Evolutionary conservation across 1,140 invertebrate genomes (phyloP), one percentile per base, ranked within the genome.

Genomic region (Dendrolimus kikuchii): DNA sequence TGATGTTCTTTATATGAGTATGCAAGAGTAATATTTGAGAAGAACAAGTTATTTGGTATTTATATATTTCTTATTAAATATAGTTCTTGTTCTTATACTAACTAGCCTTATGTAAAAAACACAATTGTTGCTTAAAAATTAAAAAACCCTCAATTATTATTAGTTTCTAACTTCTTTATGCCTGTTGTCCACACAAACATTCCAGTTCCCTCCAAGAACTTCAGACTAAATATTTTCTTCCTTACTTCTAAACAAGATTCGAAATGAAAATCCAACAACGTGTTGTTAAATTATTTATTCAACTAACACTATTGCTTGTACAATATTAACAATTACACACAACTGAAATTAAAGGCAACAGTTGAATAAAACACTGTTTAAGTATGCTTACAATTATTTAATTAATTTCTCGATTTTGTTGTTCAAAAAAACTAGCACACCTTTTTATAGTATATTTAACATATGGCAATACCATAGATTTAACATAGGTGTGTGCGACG

Each of bases 321-420:
- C 44, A 43, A 46, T 47, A 48, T 45, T 38, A 54, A 49, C 49
- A 52, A 45, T n/a, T 54, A 53, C 51, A 46, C 39, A 56, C 43
- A 36, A 66, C 53, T 59, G 49, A 68, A 59, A 4, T 10, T 40
- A 59, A 46, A 68, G 63, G 66, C 68, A 76, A 74, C 62, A 59
- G 41, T 56, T 41, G 55, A 81, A 84, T 81, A 66, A 80, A 82
- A 81, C 74, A 76, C 75, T 68, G 67, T 56, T 39, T 66, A 53
- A 46, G 47, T 70, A 80, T 74, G 77, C 82, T 83, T 86, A 85
- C 57, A 77, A 74, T 69, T 77, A 80, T 82, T 79, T 82, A 77
- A 81, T 72, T 65, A 73, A 73, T 72, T 71, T 62, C 54, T 59
- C 54, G 55, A 59, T 59, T 60, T 64, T 56, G 51, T 64, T 59